These are phyloP conservation scores for Sitodiplosis mosellana DNA, from an alignment of 1,140 invertebrate genomes.

Conservation along the genomic window DNA sequence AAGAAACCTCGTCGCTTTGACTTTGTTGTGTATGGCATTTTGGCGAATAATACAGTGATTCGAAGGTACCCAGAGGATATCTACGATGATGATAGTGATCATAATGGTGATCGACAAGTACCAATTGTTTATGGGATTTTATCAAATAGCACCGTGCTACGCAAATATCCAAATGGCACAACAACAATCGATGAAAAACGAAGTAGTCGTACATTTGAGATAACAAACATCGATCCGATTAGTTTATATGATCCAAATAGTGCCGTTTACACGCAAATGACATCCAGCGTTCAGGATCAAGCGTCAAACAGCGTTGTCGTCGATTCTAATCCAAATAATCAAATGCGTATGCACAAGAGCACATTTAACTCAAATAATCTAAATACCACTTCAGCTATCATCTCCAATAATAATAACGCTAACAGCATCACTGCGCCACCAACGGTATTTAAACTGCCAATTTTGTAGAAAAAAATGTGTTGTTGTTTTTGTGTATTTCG, in stretches of 20 bases:
- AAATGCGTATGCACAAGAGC: background rate
- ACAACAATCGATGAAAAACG: conserved; percentile 26
- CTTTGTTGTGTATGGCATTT: conserved; percentile 49
- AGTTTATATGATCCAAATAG: conserved; percentile 32
- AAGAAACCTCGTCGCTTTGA: conserved; percentile 18
- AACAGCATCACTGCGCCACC: background rate
- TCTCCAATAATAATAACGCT: background rate
- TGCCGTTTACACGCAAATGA: conserved; percentile 4
- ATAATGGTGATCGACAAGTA: conserved; percentile 44
- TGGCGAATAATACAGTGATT: conserved; percentile 53
- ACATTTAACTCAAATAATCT: background rate
- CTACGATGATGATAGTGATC: conserved; percentile 29
- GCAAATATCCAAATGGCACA: conserved; percentile 53
- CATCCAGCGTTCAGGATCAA: background rate
- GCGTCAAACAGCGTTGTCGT: background rate
- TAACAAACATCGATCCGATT: conserved; percentile 27
- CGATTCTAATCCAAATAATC: background rate
- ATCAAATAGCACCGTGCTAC: conserved; percentile 50
- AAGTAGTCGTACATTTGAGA: conserved; percentile 1
- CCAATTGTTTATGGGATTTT: conserved; percentile 50
- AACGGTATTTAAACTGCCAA: background rate
- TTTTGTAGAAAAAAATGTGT: no score
- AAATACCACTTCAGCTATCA: background rate
- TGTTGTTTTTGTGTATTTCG: no score
- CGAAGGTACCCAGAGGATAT: conserved; percentile 36